Base-by-base conservation (phyloP, 1,140 invertebrate genomes). In the Drosophila repletoides region DNA sequence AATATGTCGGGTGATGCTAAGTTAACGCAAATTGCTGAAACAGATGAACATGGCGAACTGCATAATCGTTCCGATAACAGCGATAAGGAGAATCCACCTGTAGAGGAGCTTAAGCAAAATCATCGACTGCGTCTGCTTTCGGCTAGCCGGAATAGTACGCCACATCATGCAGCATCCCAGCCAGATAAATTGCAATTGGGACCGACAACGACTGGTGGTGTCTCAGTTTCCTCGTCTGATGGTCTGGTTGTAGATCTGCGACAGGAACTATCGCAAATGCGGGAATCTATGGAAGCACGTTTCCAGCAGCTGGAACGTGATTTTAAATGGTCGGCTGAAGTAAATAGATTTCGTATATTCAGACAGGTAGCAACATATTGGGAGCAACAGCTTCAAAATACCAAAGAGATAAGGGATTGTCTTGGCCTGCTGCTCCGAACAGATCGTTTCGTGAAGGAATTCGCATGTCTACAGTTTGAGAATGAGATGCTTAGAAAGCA, bases 81-180 rank as follows among this genome's bases (percentile, higher is more conserved):
- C 29, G 88, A 89, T 28, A 89, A 89, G 31, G 88, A 89, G 34
- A 84, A 88, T 58, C 81, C 75, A 1, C 65, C 48, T 0, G 29
- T 61, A 1, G 28, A 61, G 1, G 63, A 86, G 1, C 19, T 56
- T 0, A 68, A 79, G 0, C 15, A 66, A 6, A 64, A 72, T 21
- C 72, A 46, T 6, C 75, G 60, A 5, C 31, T 87, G 10, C 72
- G 66, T 14, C 41, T 72, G 41, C 64, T 89, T 0, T 56, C 80
- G 0, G 48, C 66, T 24, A 81, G 79, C 31, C 64, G 74, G 0
- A 88, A 89, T 9, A 89, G 88, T 19, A 89, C 88, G 1, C 88
- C 88, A 1, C 75, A 86, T 68, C 70, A 64, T 45, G 67, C 31
- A 5, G 21, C 15, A 17, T n/a, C 65, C 0, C 53, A 58, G 33